phyloP scores from a whole-genome alignment of 2,797 vertebrate species.

The Manis pentadactyla region DNA sequence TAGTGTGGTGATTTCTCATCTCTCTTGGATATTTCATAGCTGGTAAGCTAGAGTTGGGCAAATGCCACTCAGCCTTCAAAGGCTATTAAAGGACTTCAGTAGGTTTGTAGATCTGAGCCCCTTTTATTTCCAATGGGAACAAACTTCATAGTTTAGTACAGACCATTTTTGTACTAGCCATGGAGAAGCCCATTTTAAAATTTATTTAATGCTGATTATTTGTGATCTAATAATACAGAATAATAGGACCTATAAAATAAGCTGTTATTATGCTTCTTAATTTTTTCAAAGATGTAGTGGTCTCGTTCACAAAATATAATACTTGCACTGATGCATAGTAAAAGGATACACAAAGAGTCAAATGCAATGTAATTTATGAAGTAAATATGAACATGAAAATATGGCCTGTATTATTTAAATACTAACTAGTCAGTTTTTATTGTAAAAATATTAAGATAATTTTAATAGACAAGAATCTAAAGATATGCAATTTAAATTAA shows the following conservation, averaged over 20 bases:
- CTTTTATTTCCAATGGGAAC: not conserved
- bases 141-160: not conserved
- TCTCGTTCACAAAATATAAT: slow-evolving; percentile 13
- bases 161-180: not conserved
- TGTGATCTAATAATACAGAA: not conserved
- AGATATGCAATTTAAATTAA: not conserved
- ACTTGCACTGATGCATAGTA: not conserved
- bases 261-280: not conserved
- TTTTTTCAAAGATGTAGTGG: not conserved
- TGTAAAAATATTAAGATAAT: slow-evolving; percentile 31
- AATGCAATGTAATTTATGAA: not conserved
- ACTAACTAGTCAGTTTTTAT: not conserved
- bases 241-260: not conserved
- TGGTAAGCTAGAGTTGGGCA: slow-evolving; percentile 59
- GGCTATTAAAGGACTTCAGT: slow-evolving; percentile 15
- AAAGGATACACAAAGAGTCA: not conserved
- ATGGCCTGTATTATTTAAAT: slow-evolving; percentile 26
- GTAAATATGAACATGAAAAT: not conserved
- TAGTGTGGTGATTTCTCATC: slow-evolving; percentile 7
- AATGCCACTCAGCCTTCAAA: slow-evolving; percentile 52
- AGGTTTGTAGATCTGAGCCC: not conserved
- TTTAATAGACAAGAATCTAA: slow-evolving; percentile 23
- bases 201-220: not conserved
- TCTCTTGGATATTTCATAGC: slow-evolving; percentile 56
- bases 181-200: not conserved